Percentiles rank a stretch among this genome's conserved stretches.
phyloP scores from a whole-genome alignment of 1,140 invertebrate species.

The Aphelenchoides besseyi region DNA sequence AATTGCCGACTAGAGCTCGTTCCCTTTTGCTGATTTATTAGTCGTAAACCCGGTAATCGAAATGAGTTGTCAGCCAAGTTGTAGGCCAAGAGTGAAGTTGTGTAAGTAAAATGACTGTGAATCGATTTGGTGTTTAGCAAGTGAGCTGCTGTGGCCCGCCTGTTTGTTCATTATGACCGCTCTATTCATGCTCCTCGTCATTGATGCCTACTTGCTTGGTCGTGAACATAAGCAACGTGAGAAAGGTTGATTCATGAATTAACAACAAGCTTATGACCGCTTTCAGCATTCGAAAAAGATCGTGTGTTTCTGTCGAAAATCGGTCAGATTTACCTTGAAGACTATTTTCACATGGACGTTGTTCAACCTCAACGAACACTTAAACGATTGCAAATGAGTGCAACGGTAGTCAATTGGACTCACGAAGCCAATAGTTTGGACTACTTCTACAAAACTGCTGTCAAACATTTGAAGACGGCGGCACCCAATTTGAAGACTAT shows the following conservation, averaged over 20 bases:
- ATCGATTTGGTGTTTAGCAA: no score
- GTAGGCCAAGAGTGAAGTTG: no score
- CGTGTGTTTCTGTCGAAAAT: not conserved
- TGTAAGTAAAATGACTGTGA: no score
- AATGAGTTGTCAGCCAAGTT: no score
- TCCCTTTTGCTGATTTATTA: no score
- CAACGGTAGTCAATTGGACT: not conserved
- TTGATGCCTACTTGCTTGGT: not conserved
- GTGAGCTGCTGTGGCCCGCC: not conserved
- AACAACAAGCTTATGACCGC: not conserved
- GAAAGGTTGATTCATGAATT: not conserved
- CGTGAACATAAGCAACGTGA: not conserved
- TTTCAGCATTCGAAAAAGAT: conserved; percentile 15
- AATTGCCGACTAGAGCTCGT: no score
- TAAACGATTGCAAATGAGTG: not conserved
- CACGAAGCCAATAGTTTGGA: not conserved
- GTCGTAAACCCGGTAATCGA: no score
- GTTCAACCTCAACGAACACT: not conserved
- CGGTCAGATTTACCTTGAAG: not conserved
- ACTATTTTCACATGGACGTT: not conserved
- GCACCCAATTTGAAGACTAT: not conserved
- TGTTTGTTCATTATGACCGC: not conserved
- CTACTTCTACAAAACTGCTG: not conserved
- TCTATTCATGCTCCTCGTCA: not conserved
- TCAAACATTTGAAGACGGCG: not conserved